A percentile compares a stretch with the other conserved stretches of the same genome.
Conservation (phyloP, 2,797 vertebrate species). For the Cyclura pinguis region DNA sequence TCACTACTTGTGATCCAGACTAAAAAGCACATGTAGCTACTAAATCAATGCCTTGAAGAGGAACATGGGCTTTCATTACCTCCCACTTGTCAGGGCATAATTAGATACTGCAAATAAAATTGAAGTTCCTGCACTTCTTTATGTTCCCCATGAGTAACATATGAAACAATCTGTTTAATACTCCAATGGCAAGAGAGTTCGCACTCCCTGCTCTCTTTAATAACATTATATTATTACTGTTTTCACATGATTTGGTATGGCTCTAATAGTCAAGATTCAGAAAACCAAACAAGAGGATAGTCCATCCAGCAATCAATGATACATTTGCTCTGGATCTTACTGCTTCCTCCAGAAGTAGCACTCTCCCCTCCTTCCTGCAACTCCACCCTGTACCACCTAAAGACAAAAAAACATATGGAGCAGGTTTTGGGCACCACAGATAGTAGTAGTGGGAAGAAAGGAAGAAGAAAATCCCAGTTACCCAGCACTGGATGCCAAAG, state of each 20-base stretch:
- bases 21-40: not conserved
- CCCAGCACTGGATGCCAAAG: not conserved
- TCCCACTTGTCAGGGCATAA: constrained; percentile 15
- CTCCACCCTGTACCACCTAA: no score
- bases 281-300: no score
- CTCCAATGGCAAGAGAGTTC: not conserved
- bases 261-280: not conserved
- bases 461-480: not conserved
- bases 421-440: not conserved
- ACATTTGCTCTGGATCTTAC: no score
- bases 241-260: not conserved
- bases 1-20: not conserved
- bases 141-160: constrained; percentile 10
- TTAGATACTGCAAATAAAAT: constrained; percentile 18
- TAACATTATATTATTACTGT: not conserved
- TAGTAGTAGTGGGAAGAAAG: no score
- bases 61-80: not conserved
- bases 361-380: no score
- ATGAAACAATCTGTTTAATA: constrained; percentile 15
- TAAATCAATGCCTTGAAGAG: constrained; percentile 22
- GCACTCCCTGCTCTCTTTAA: not conserved
- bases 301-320: no score
- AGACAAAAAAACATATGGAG: no score
- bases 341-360: no score
- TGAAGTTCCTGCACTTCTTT: not conserved